Evolutionary conservation across 2,113 vertebrate species (phyloP), one percentile per base, ranked within the genome.

Genomic region (Garra rufa): DNA sequence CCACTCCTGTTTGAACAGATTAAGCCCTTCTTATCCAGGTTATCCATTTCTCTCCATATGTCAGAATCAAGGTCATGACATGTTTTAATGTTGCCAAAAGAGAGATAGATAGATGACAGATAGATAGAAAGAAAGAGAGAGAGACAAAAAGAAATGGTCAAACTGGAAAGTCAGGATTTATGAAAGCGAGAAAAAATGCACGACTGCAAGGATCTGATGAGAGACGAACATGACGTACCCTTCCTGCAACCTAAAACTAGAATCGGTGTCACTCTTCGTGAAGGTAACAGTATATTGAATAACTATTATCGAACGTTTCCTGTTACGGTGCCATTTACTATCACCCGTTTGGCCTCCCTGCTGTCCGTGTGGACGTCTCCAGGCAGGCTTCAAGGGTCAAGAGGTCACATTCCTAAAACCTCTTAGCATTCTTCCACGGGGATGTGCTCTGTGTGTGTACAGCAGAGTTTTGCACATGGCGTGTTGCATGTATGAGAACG

Each of bases 151-250:
- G 86, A 81, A 88, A 91, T 90, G 21, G 91, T 91, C 88, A 94
- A 94, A 94, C 93, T 90, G 92, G 94, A 93, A 93, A 95, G 91
- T 92, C 93, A 91, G 90, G 93, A 92, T 92, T 93, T 87, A 89
- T 89, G 87, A 89, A 83, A 83, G 89, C 86, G 90, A 48, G 86
- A 92, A 69, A 86, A 89, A 94, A 94, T 91, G 87, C 86, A 90
- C 90, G 86, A 89, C 92, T 92, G 93, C 83, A 85, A 92, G 91
- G 89, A 83, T 94, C 91, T 88, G 89, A 87, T 87, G 88, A 85
- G 87, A 89, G 85, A 90, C 86, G 88, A 90, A 87, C 34, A 87
- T 83, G 81, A 91, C 30, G n/a, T 71, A 82, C 69, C 63, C 76
- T 81, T 83, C 74, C n/a, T 78, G 79, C 75, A 81, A 90, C 81